These are phyloP conservation scores for Metridium senile DNA, from an alignment of 92 coral and sea anemone genomes.

Conservation along the genomic window DNA sequence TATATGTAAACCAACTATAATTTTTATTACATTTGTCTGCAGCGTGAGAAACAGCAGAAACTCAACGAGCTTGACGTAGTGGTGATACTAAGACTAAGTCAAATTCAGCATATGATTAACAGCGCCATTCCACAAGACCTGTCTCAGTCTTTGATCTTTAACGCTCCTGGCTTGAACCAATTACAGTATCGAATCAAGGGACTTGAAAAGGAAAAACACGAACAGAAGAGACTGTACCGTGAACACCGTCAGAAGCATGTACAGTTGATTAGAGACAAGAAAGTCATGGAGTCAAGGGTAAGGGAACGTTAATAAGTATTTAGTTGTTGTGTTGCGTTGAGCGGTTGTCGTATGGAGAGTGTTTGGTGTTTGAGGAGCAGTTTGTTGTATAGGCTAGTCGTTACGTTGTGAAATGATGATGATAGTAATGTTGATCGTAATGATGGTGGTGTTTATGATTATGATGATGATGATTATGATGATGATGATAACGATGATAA, in stretches of 20 bases:
- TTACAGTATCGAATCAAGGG: slow-evolving; percentile 87
- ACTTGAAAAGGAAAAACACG: slow-evolving; percentile 92
- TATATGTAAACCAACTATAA: not conserved
- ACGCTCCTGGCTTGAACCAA: slow-evolving; percentile 79
- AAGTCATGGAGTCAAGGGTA: slow-evolving; percentile 90
- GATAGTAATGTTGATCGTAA: no score
- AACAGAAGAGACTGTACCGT: slow-evolving; percentile 87
- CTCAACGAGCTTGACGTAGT: slow-evolving; percentile 97
- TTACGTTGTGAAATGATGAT: no score
- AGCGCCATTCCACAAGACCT: slow-evolving; percentile 83
- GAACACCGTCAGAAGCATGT: slow-evolving; percentile 98
- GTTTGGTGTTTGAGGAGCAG: no score
- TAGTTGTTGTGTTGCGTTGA: not conserved
- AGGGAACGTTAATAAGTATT: not conserved
- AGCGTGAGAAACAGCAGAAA: slow-evolving; percentile 99
- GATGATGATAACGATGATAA: no score
- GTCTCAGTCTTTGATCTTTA: slow-evolving; percentile 81
- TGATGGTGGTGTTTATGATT: no score
- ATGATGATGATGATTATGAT: no score
- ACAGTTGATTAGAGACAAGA: slow-evolving; percentile 96
- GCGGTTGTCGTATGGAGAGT: no score
- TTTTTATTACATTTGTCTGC: slow-evolving; percentile 2
- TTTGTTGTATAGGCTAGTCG: no score
- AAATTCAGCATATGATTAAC: slow-evolving; percentile 89
- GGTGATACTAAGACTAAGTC: slow-evolving; percentile 82